A percentile compares a stretch with the other conserved stretches of the same genome.
Conservation (phyloP, 2,888 invertebrate species). For the Cephus pulcher region DNA sequence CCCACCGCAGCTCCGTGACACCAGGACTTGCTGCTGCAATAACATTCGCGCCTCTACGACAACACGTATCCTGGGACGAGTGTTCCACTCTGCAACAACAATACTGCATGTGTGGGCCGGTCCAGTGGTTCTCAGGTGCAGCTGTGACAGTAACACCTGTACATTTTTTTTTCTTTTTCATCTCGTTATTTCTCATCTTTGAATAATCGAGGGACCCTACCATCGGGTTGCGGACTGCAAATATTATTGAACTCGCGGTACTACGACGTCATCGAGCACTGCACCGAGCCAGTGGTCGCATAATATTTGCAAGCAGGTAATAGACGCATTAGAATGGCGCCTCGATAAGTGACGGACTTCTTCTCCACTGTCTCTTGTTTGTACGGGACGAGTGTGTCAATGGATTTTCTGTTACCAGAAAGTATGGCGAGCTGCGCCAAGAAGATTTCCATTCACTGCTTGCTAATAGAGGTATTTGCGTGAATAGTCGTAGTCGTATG, state of each 20-base stretch:
- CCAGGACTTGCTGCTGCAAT: constrained; percentile 54
- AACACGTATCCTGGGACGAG: constrained; percentile 44
- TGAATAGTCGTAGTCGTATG: not conserved
- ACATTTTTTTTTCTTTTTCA: not conserved
- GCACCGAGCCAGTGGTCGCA: constrained; percentile 15
- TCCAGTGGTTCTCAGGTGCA: constrained; percentile 24
- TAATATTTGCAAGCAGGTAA: constrained; percentile 57
- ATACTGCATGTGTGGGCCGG: constrained; percentile 58
- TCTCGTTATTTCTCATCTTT: not conserved
- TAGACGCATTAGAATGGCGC: constrained; percentile 57
- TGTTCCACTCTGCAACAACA: constrained; percentile 59
- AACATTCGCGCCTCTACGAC: constrained; percentile 54
- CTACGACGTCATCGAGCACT: not conserved
- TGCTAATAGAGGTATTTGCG: not conserved
- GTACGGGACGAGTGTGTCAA: constrained; percentile 45
- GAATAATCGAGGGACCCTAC: not conserved
- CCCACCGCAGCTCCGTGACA: constrained; percentile 52
- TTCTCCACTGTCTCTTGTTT: constrained; percentile 37
- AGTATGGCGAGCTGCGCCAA: constrained; percentile 45
- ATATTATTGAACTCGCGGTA: not conserved
- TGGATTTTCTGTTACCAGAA: constrained; percentile 55
- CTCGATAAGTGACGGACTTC: constrained; percentile 51
- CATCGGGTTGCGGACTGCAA: not conserved
- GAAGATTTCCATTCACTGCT: constrained; percentile 46
- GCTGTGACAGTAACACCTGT: not conserved